Conservation (phyloP, 92 coral and sea anemone genomes). For the Porites evermanni region DNA sequence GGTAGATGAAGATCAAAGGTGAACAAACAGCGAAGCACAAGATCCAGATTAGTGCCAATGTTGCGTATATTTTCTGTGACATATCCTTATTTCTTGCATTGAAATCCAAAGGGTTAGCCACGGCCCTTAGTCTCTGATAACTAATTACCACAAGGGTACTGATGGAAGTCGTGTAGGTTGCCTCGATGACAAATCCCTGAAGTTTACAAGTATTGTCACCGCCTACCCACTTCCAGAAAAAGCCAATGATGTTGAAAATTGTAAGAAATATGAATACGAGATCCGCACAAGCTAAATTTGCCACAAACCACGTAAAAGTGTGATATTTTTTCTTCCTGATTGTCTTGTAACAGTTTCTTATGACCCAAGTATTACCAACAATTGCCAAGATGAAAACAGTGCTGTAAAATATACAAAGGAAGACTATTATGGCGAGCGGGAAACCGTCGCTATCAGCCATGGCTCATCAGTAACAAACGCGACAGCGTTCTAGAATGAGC, state of each 20-base stretch:
- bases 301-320: slow-evolving; percentile 20
- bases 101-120: slow-evolving; percentile 13
- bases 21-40: slow-evolving; percentile 25
- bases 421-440: not conserved
- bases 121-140: slow-evolving; percentile 19
- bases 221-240: slow-evolving; percentile 40
- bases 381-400: slow-evolving; percentile 21
- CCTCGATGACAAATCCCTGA: slow-evolving; percentile 52
- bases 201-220: slow-evolving; percentile 41
- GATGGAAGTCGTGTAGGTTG: slow-evolving; percentile 38
- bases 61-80: not conserved
- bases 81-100: not conserved
- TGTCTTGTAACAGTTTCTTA: slow-evolving; percentile 8
- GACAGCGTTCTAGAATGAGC: no score
- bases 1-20: slow-evolving; percentile 35
- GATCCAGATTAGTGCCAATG: slow-evolving; percentile 5
- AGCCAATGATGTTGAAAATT: slow-evolving; percentile 2
- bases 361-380: slow-evolving; percentile 35
- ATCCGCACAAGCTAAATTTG: slow-evolving; percentile 49
- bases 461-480: not conserved
- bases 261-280: slow-evolving; percentile 39
- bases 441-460: slow-evolving; percentile 3
- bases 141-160: slow-evolving; percentile 37
- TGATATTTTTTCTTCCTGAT: not conserved
- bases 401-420: slow-evolving; percentile 8